Evolutionary conservation across 2,888 invertebrate genomes (phyloP).

Genomic region (Amphipoea oculea): DNA sequence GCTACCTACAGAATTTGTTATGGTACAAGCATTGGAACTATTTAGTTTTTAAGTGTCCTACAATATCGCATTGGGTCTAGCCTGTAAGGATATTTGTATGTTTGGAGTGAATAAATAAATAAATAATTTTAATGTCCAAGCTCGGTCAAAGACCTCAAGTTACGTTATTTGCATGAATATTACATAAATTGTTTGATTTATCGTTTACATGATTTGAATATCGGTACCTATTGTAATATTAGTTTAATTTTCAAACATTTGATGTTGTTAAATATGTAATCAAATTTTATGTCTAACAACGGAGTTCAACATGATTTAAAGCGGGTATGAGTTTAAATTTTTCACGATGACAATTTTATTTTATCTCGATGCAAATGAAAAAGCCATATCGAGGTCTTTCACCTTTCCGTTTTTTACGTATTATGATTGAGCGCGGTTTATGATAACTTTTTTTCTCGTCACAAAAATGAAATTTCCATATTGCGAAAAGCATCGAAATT

Average conservation of each 20-base stretch:
- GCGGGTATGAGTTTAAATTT: neutral
- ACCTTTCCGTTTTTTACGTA: neutral
- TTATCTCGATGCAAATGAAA: neutral
- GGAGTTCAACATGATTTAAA: neutral
- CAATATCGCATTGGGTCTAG: too few species aligned
- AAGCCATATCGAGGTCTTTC: neutral
- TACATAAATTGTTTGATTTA: conserved; percentile 38
- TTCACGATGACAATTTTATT: neutral
- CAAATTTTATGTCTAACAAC: conserved; percentile 6
- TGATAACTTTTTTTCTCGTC: neutral
- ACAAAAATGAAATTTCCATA: neutral
- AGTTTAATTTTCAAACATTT: conserved; percentile 10
- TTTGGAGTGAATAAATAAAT: too few species aligned
- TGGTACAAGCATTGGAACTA: too few species aligned
- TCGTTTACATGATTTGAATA: conserved; percentile 26
- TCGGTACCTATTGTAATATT: conserved; percentile 10
- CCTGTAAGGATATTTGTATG: too few species aligned
- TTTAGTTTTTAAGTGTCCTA: too few species aligned
- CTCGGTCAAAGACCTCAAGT: conserved; percentile 50
- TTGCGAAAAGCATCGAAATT: neutral
- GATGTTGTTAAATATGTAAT: conserved; percentile 12
- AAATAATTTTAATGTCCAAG: conserved; percentile 24
- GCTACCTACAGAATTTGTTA: too few species aligned
- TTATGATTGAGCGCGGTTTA: conserved; percentile 4
- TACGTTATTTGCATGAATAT: conserved; percentile 21